A percentile compares a stretch with the other conserved stretches of the same genome.
phyloP scores from a whole-genome alignment of 2,797 vertebrate species.

The Decapterus maruadsi region DNA sequence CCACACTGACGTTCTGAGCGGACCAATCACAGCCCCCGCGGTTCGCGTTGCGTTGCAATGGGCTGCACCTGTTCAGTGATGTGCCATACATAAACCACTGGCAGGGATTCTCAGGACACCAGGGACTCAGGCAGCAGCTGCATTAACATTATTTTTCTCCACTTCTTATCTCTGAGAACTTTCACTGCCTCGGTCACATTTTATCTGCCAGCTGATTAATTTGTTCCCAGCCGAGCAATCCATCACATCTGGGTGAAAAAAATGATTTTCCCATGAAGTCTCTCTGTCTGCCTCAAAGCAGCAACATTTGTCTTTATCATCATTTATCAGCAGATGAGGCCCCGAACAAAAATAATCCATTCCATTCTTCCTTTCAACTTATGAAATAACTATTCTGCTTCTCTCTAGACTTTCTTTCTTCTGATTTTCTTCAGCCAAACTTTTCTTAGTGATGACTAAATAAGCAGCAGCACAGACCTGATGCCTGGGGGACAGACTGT shows the following conservation, averaged over 20 bases:
- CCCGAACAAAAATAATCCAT: background rate
- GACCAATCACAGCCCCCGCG: no score
- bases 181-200: background rate
- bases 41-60: no score
- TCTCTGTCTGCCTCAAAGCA: background rate
- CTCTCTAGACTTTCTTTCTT: background rate
- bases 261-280: slow-evolving; percentile 29
- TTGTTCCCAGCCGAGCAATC: slow-evolving; percentile 14
- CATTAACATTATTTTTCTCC: background rate
- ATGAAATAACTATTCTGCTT: background rate
- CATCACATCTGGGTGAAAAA: slow-evolving; percentile 12
- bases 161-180: background rate
- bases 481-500: background rate
- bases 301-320: slow-evolving; percentile 7
- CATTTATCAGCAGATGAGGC: slow-evolving; percentile 3
- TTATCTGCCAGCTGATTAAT: slow-evolving; percentile 28
- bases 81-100: no score
- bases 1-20: no score
- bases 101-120: background rate
- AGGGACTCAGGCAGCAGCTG: background rate
- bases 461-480: background rate
- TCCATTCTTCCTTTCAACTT: slow-evolving; percentile 4
- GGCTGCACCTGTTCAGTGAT: no score
- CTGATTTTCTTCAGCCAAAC: background rate
- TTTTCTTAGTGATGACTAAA: background rate